Evolutionary conservation across 2,797 vertebrate species (phyloP).

Genomic region (Microctenopoma lineatum): DNA sequence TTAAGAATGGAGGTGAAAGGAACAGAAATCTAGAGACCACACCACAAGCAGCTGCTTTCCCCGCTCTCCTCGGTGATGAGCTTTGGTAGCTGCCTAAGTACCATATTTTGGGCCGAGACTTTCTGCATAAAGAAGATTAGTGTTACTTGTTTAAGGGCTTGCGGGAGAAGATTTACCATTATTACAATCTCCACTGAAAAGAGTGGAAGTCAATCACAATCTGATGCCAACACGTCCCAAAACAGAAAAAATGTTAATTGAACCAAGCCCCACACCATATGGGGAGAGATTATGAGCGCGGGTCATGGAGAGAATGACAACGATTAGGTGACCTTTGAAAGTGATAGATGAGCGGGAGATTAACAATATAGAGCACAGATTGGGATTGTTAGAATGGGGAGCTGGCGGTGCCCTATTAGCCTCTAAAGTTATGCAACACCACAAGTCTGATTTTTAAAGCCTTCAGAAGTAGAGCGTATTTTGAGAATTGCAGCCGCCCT

Average conservation of each 20-base stretch:
- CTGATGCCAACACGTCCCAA: constrained; percentile 57
- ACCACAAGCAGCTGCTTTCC: constrained; percentile 48
- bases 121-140: constrained; percentile 88
- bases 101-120: constrained; percentile 74
- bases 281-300: constrained; percentile 75
- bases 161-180: constrained; percentile 80
- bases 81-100: constrained; percentile 64
- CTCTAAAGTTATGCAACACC: constrained; percentile 55
- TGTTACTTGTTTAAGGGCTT: constrained; percentile 82
- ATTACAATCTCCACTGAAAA: constrained; percentile 80
- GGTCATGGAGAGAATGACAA: constrained; percentile 74
- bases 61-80: constrained; percentile 53
- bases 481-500: constrained; percentile 23
- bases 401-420: constrained; percentile 50
- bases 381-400: constrained; percentile 26
- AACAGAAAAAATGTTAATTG: constrained; percentile 78
- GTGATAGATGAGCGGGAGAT: constrained; percentile 76
- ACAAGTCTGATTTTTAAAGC: constrained; percentile 29
- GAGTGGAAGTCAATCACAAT: constrained; percentile 61
- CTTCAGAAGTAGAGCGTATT: constrained; percentile 49
- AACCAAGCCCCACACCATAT: constrained; percentile 81
- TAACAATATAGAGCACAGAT: constrained; percentile 72
- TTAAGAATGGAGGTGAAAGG: constrained; percentile 9
- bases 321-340: constrained; percentile 75
- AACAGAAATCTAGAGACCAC: constrained; percentile 28